Base-by-base conservation (phyloP, 2,113 vertebrate species). In the Lynx canadensis region DNA sequence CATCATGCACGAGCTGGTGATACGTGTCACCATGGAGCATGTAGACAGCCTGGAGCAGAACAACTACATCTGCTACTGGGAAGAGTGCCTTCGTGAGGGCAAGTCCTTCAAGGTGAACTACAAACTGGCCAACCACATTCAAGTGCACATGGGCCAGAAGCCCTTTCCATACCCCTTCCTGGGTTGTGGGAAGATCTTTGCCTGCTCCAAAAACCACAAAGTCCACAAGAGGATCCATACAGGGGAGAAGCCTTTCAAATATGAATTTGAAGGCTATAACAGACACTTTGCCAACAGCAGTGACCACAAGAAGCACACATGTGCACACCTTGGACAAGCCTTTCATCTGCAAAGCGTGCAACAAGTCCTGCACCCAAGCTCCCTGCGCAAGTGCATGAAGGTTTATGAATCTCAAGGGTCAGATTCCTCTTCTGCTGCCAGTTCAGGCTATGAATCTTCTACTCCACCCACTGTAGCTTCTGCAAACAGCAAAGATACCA, bases 91-190 rank as follows among this genome's bases (percentile, higher is more conserved):
- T 89, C 99, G 99, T 97, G 99, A 99, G 88, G 99, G 99, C 96
- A 99, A 99, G 98, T 99, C 99, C 97, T 99, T 99, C 99, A 99
- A 99, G 98, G 99, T 99, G 98, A 99, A 99, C 99, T 99, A 99
- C 99, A 99, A 99, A 99, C 99, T 99, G 96, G 99, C 99, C 95
- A 99, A 99, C 98, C 99, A 99, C 98, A 99, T 99, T 98, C 99
- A 99, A 63, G 99, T 99, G 93, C 99, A 99, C 98, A 99, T 99
- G 65, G 99, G 99, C 97, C 99, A 99, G 98, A 99, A 99, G 97
- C 99, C 99, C 1, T 99, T 99, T 97, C 99, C 99, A 0, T 99
- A 99, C 97, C 99, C 99, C n/a, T 99, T 99, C 98, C 99, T 99
- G 25, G 99, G 99, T 96, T 99, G 99, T 98, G 99, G 99, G 91